Conservation (phyloP, 2,797 vertebrate species). For the Sphenopsis melanotis region DNA sequence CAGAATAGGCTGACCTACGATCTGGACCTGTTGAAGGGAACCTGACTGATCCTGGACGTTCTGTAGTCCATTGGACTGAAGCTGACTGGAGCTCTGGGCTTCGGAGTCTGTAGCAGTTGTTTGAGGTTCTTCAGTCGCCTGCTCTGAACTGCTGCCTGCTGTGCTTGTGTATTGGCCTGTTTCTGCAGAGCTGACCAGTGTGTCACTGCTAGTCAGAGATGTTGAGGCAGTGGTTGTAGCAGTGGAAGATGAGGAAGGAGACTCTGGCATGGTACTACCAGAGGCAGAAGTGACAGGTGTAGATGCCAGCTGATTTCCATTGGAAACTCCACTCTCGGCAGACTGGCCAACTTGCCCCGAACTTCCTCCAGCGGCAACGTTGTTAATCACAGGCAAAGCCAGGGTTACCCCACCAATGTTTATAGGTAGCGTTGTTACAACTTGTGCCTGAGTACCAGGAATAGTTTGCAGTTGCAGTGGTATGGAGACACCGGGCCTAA, state of each 20-base stretch:
- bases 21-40: conserved; percentile 94
- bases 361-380: conserved; percentile 81
- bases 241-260: conserved; percentile 77
- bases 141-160: conserved; percentile 74
- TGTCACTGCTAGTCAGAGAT: conserved; percentile 80
- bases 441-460: conserved; percentile 89
- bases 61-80: conserved; percentile 92
- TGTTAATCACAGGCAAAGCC: conserved; percentile 95
- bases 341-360: conserved; percentile 89
- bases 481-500: conserved; percentile 92
- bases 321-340: conserved; percentile 86
- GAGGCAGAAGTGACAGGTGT: conserved; percentile 82
- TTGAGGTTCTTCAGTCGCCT: conserved; percentile 72
- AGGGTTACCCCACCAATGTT: conserved; percentile 96
- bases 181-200: conserved; percentile 79
- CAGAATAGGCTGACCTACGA: conserved; percentile 91
- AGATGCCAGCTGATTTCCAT: conserved; percentile 88
- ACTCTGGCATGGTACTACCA: conserved; percentile 76
- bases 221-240: conserved; percentile 78
- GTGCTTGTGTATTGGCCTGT: conserved; percentile 81
- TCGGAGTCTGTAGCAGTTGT: conserved; percentile 74
- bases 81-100: conserved; percentile 78
- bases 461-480: conserved; percentile 94
- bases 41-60: conserved; percentile 79
- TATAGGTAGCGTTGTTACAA: conserved; percentile 96